Base-by-base conservation (phyloP, 2,113 vertebrate genomes). In the Leptobrachium leishanense region DNA sequence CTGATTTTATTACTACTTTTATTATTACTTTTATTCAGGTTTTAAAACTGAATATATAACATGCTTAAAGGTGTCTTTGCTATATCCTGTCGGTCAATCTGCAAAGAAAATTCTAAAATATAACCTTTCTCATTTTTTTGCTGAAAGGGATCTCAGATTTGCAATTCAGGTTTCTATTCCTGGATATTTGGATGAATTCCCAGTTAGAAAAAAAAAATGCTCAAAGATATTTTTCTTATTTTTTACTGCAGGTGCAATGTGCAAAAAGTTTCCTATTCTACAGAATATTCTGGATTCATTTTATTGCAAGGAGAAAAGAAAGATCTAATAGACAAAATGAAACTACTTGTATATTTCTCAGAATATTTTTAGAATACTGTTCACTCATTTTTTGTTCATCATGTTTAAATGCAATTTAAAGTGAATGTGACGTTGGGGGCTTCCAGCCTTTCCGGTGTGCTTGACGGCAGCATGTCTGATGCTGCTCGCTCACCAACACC, bases 111-210 rank as follows among this genome's bases (percentile, higher is more conserved):
- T 71, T 43, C 68, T 78, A 39, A 20, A 41, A 43, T 77, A 11
- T 44, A 77, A 63, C 75, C 43, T 62, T 70, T 77, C 15, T 41
- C 46, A 13, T 50, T 50, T 50, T 50, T 59, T 54, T 62, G 67
- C 67, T 77, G 67, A 78, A 71, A 78, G 13, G 55, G 43, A 71
- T 40, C 76, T 71, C 68, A 71, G 2, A 78, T 78, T 70, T 71
- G 76, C 76, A 71, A 78, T 71, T 77, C 68, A 70, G 31, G 55
- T 70, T 78, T 78, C 68, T 77, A 77, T 78, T 78, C 76, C 50
- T 62, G 43, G 76, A 12, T 77, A 69, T 1, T 41, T 71, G 76
- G 68, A 78, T 71, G 68, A 50, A 63, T 71, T 78, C 68, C 76
- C 76, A 78, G 76, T 64, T 78, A 64, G 12, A 64, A 76, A 70